phyloP scores from a whole-genome alignment of 2,797 vertebrate species.

The Centroberyx gerrardi region DNA sequence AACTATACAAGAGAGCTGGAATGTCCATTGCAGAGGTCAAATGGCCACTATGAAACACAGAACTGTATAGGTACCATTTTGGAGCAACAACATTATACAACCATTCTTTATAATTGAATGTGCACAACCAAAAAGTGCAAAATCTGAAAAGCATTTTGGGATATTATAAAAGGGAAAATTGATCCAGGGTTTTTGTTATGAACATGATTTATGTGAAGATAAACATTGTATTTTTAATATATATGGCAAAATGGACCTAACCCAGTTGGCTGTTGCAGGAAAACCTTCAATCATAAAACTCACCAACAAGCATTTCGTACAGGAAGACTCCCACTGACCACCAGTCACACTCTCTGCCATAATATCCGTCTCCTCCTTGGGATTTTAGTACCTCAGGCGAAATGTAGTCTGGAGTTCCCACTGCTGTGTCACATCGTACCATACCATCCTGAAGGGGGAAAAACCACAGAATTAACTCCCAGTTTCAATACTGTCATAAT shows the following conservation, averaged over 20 bases:
- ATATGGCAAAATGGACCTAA: not conserved
- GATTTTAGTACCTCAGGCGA: slow-evolving; percentile 99
- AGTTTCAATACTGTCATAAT: not conserved
- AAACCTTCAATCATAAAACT: slow-evolving; percentile 73
- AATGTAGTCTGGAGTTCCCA: slow-evolving; percentile 99
- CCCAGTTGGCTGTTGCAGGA: not conserved
- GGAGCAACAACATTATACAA: not conserved
- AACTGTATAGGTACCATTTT: not conserved
- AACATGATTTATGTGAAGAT: not conserved
- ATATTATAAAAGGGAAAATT: not conserved
- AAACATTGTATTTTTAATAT: too few relatives aligned
- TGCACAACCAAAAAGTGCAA: not conserved
- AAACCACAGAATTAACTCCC: not conserved
- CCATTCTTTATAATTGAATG: not conserved
- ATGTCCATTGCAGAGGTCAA: not conserved
- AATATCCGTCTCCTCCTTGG: slow-evolving; percentile 98
- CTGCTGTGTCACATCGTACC: slow-evolving; percentile 99
- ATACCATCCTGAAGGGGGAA: slow-evolving; percentile 91
- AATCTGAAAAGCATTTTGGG: not conserved
- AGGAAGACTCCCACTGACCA: slow-evolving; percentile 99
- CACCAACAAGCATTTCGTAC: slow-evolving; percentile 99
- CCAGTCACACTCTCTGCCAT: slow-evolving; percentile 98
- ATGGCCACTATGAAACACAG: slow-evolving; percentile 6
- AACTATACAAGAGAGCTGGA: not conserved
- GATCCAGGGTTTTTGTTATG: not conserved